Evolutionary conservation across 2,888 invertebrate genomes (phyloP).

Genomic region (Capitulum mitella): DNA sequence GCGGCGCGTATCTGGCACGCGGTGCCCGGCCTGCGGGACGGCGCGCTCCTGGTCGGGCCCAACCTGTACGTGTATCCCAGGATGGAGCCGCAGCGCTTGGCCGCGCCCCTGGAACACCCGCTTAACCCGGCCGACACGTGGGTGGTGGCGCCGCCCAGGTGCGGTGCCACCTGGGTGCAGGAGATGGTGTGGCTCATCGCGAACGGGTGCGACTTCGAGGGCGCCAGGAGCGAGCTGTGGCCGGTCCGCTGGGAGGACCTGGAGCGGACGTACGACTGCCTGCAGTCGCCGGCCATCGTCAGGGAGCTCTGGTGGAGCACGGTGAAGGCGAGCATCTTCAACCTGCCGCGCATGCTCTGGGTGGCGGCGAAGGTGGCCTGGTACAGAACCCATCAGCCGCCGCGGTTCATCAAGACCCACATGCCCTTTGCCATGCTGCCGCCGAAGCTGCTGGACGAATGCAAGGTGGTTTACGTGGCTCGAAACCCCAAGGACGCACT

Average conservation of each 20-base stretch:
- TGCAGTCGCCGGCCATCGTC: background rate
- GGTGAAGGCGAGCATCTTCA: background rate
- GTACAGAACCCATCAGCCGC: conserved; percentile 27
- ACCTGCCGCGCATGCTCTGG: background rate
- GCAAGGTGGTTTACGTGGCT: conserved; percentile 45
- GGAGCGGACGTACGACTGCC: background rate
- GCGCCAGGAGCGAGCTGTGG: background rate
- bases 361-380: background rate
- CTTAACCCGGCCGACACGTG: background rate
- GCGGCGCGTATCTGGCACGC: background rate
- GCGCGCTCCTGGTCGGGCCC: background rate
- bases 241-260: conserved; percentile 2
- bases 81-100: background rate
- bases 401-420: conserved; percentile 38
- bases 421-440: conserved; percentile 37
- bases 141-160: conserved; percentile 4
- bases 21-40: background rate
- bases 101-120: background rate
- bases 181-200: conserved; percentile 12
- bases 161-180: background rate
- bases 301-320: background rate
- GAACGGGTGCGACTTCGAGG: background rate
- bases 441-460: conserved; percentile 31
- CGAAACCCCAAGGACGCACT: conserved; percentile 47
- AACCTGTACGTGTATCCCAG: background rate